Evolutionary conservation across 2,797 vertebrate genomes (phyloP).

Genomic region (Brachyrhaphis roseni): DNA sequence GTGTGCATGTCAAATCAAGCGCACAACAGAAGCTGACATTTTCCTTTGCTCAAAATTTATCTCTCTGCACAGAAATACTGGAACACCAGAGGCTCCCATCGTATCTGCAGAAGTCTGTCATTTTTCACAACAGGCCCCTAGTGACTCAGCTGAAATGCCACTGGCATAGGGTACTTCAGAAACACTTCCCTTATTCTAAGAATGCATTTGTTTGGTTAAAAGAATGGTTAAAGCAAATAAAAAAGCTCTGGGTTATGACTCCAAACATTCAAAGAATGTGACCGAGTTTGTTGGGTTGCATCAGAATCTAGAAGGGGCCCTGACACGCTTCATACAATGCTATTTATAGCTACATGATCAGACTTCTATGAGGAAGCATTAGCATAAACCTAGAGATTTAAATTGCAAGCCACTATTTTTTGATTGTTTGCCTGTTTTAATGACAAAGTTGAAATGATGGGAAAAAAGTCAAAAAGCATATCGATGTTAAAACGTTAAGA

Average conservation of each 20-base stretch:
- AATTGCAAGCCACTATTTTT: neutral
- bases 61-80: constrained; percentile 42
- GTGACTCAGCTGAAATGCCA: constrained; percentile 59
- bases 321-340: neutral
- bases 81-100: constrained; percentile 54
- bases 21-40: constrained; percentile 76
- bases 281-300: neutral
- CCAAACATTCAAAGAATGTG: neutral
- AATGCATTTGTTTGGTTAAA: constrained; percentile 26
- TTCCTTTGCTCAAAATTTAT: constrained; percentile 70
- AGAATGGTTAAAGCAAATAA: constrained; percentile 7
- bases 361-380: neutral
- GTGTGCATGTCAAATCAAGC: constrained; percentile 57
- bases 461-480: neutral
- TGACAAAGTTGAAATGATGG: neutral
- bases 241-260: neutral
- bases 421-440: neutral
- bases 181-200: constrained; percentile 49
- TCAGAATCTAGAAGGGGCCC: neutral
- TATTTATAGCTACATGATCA: neutral
- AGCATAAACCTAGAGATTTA: neutral
- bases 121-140: constrained; percentile 45
- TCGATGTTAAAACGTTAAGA: neutral
- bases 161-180: constrained; percentile 8
- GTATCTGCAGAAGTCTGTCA: constrained; percentile 63